Base-by-base conservation (phyloP, 2,888 invertebrate genomes). In the Malacosoma neustria region DNA sequence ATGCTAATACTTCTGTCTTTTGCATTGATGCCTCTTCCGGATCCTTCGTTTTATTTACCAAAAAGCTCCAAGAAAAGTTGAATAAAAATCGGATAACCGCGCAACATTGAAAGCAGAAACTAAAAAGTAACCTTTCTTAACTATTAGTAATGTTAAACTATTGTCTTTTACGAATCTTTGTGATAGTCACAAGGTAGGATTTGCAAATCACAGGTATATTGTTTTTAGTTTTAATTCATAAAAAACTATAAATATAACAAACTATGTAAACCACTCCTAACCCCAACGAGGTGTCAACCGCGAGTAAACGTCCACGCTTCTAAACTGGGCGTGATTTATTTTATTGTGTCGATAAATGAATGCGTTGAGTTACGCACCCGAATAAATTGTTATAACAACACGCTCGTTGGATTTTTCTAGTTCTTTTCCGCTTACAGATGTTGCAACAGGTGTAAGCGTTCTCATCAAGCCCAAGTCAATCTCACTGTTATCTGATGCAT, bases 271-370 rank as follows among this genome's bases (percentile, higher is more conserved):
- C 13, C 22, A 22, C 35, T 35, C 64, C 48, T 62, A 49, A 54
- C 34, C 29, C 36, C 15, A 49, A 58, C 58, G 53, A 64, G 58
- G 62, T 64, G 64, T 60, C 62, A 62, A 64, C 61, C 49, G 55
- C 55, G 51, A 56, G 58, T 62, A 57, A 64, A 60, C 47, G 64
- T 66, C 66, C 49, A 43, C 49, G 42, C 48, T 55, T 51, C 61
- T 61, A 63, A 65, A 65, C 64, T 45, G 49, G 50, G 43, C 45
- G 46, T 60, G 64, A 64, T 64, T 65, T 64, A 65, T 64, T 61
- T 64, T 65, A 65, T 61, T 56, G 67, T 56, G 38, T 54, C 67
- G 63, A 68, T 70, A 68, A 70, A 70, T 69, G 69, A 64, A 64
- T 59, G 62, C 56, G 51, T 45, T 42, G 48, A 53, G 48, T 49